phyloP scores from a whole-genome alignment of 2,113 vertebrate species.

The Montifringilla adamsi region DNA sequence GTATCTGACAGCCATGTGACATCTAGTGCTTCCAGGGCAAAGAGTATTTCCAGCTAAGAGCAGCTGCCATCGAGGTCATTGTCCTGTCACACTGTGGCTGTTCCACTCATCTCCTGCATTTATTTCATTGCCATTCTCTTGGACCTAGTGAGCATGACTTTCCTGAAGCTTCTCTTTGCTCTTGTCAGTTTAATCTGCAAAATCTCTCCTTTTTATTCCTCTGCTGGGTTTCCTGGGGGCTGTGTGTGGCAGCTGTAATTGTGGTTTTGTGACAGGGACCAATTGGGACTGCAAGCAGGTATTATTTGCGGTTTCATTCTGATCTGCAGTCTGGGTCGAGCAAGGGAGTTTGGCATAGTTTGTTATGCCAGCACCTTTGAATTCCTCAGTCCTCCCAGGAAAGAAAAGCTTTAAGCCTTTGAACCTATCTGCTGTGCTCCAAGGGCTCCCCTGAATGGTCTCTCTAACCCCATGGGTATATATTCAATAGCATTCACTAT shows the following conservation, averaged over 20 bases:
- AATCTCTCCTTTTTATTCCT: background rate
- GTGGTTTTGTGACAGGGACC: background rate
- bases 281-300: background rate
- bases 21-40: background rate
- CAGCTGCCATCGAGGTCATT: background rate
- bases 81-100: accelerated
- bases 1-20: background rate
- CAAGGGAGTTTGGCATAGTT: background rate
- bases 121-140: background rate
- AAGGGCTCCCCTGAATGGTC: background rate
- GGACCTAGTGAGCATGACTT: background rate
- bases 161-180: background rate
- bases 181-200: background rate
- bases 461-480: background rate
- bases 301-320: background rate
- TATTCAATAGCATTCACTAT: background rate
- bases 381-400: background rate
- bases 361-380: background rate
- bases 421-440: background rate
- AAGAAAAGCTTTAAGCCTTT: background rate
- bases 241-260: background rate
- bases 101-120: background rate
- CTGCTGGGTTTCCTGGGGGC: background rate
- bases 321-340: background rate
- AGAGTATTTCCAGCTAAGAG: background rate